Percentiles rank a stretch among this genome's conserved stretches.
Evolutionary conservation across 2,113 vertebrate genomes (phyloP).

Genomic region (Paedocypris sp.): DNA sequence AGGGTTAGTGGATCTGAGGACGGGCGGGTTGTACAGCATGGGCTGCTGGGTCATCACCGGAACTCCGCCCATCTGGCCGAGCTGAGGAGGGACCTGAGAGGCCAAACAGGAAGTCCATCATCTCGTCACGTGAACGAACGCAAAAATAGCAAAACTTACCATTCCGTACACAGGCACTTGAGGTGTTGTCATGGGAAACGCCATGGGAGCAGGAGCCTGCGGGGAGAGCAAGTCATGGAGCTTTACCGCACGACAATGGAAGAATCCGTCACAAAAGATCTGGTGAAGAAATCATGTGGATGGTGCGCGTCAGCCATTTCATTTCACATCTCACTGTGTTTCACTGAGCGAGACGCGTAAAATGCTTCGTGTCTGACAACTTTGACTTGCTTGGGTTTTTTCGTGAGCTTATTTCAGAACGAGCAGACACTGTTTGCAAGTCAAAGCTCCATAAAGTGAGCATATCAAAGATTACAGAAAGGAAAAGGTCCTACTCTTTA

Average conservation of each 20-base stretch:
- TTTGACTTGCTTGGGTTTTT: too few species aligned
- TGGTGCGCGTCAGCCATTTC: too few species aligned
- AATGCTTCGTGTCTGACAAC: too few species aligned
- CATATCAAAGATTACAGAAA: neutral
- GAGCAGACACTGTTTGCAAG: too few species aligned
- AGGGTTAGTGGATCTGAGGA: slow-evolving; percentile 74
- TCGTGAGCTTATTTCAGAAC: too few species aligned
- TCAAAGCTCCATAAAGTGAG: neutral
- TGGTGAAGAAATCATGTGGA: too few species aligned
- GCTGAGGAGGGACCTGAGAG: slow-evolving; percentile 71
- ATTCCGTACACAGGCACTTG: slow-evolving; percentile 92
- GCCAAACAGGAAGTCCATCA: neutral
- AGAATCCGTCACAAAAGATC: neutral
- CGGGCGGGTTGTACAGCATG: slow-evolving; percentile 73
- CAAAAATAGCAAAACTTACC: slow-evolving; percentile 57
- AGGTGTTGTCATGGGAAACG: slow-evolving; percentile 75
- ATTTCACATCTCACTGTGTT: too few species aligned
- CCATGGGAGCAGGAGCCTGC: slow-evolving; percentile 70
- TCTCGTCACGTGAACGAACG: neutral
- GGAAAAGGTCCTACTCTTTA: too few species aligned
- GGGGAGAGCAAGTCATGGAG: slow-evolving; percentile 18
- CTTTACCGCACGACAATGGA: too few species aligned
- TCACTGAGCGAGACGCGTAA: too few species aligned
- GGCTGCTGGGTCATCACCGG: slow-evolving; percentile 72
- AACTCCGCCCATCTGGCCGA: slow-evolving; percentile 67